Evolutionary conservation across 2,113 vertebrate species (phyloP).

Genomic region (Megalops atlanticus): DNA sequence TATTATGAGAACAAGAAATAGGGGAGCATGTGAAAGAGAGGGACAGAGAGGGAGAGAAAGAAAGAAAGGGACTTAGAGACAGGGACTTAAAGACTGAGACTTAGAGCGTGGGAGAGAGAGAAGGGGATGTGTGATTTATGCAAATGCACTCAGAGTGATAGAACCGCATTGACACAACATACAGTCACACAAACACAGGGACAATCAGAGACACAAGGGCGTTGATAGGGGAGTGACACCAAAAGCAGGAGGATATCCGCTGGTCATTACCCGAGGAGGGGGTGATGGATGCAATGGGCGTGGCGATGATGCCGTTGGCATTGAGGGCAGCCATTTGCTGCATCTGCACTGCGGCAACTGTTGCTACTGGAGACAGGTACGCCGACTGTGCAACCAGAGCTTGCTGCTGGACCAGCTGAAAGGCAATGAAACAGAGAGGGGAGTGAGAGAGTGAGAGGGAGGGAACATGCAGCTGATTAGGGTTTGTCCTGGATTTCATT

Average conservation of each 20-base stretch:
- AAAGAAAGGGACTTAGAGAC: constrained; percentile 5
- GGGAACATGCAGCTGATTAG: background rate
- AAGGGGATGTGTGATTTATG: too few relatives aligned
- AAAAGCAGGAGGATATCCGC: background rate
- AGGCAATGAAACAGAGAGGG: background rate
- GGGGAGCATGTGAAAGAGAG: constrained; percentile 10
- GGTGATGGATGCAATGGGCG: constrained; percentile 56
- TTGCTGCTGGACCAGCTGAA: constrained; percentile 91
- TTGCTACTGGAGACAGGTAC: constrained; percentile 91
- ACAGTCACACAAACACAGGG: too few relatives aligned
- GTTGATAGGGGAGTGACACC: too few relatives aligned
- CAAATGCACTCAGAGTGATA: too few relatives aligned
- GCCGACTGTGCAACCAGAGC: constrained; percentile 88
- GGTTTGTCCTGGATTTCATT: background rate
- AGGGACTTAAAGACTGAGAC: constrained; percentile 3
- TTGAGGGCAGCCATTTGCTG: constrained; percentile 89
- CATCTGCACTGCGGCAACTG: constrained; percentile 88
- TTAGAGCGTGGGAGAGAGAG: background rate
- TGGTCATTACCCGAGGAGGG: constrained; percentile 73
- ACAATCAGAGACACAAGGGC: too few relatives aligned
- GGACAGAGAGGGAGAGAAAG: constrained; percentile 21
- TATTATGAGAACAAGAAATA: constrained; percentile 2
- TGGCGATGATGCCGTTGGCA: constrained; percentile 86
- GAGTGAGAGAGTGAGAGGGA: background rate
- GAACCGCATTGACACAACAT: too few relatives aligned